phyloP scores from a whole-genome alignment of 2,113 vertebrate genomes.

The Candoia aspera region DNA sequence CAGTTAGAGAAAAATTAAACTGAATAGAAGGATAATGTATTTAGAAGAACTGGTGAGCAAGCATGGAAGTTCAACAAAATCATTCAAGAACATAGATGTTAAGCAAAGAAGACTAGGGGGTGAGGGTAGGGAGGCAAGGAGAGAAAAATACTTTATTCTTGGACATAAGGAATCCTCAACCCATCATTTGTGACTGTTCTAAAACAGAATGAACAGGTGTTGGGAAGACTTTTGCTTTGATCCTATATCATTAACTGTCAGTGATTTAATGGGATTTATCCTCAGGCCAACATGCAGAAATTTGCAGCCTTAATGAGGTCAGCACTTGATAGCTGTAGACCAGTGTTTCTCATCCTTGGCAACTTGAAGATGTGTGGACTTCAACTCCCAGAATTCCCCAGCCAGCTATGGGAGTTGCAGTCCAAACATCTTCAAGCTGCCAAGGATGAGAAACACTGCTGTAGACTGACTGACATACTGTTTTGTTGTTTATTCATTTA shows the following conservation, averaged over 20 bases:
- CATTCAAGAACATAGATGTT: neutral
- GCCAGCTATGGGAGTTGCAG: too few species aligned
- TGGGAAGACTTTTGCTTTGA: neutral
- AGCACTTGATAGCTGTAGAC: neutral
- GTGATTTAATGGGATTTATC: neutral
- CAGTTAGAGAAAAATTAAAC: neutral
- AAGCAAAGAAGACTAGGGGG: neutral
- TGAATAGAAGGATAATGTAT: neutral
- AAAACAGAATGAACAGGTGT: neutral
- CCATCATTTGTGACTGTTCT: neutral
- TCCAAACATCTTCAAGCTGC: too few species aligned
- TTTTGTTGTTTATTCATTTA: too few species aligned
- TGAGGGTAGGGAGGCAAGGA: neutral
- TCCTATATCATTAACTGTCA: neutral
- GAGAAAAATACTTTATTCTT: neutral
- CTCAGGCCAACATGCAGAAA: neutral
- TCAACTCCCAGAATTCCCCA: too few species aligned
- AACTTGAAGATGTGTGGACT: too few species aligned
- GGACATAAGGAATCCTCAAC: neutral
- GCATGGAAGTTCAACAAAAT: neutral
- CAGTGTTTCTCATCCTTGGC: neutral
- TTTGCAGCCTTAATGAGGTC: neutral
- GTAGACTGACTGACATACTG: too few species aligned
- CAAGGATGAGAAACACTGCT: too few species aligned
- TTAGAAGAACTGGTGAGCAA: neutral